Evolutionary conservation across 1,140 invertebrate genomes (phyloP).

Genomic region (Brachionus koreanus): DNA sequence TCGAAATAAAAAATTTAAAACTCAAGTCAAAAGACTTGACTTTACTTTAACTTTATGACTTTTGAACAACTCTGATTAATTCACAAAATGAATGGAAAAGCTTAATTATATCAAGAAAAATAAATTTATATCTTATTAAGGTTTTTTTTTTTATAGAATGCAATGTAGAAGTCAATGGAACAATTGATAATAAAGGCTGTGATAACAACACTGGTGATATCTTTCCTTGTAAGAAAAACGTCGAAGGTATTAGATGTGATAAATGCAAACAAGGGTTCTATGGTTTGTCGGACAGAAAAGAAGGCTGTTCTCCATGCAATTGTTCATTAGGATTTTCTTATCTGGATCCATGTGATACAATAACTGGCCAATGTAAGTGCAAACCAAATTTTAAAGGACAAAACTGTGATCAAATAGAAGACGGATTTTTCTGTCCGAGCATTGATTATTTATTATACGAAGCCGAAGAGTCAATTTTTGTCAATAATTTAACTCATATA

Average conservation of each 20-base stretch:
- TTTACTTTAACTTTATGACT: no score
- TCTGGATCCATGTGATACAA: conserved; percentile 78
- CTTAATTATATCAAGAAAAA: no score
- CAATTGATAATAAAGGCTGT: background rate
- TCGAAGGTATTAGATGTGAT: conserved; percentile 75
- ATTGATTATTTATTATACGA: conserved; percentile 13
- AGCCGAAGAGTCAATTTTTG: conserved; percentile 19
- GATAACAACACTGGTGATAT: conserved; percentile 65
- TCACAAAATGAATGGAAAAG: conserved; percentile 86
- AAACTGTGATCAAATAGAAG: conserved; percentile 69
- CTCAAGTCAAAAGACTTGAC: no score
- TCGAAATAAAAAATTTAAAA: no score
- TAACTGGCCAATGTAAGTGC: conserved; percentile 81
- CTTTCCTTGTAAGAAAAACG: conserved; percentile 73
- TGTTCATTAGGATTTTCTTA: conserved; percentile 80
- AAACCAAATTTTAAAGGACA: conserved; percentile 83
- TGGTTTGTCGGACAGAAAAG: conserved; percentile 73
- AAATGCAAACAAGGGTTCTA: conserved; percentile 85
- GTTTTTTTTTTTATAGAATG: conserved; percentile 92
- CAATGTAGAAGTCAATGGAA: conserved; percentile 58
- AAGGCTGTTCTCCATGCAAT: conserved; percentile 81
- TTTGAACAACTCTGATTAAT: no score
- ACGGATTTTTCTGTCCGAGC: conserved; percentile 8
- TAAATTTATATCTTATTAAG: no score
- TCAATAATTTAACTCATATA: background rate